Base-by-base conservation (phyloP, 2,888 invertebrate species). In the Ommatoiulus sabulosus region DNA sequence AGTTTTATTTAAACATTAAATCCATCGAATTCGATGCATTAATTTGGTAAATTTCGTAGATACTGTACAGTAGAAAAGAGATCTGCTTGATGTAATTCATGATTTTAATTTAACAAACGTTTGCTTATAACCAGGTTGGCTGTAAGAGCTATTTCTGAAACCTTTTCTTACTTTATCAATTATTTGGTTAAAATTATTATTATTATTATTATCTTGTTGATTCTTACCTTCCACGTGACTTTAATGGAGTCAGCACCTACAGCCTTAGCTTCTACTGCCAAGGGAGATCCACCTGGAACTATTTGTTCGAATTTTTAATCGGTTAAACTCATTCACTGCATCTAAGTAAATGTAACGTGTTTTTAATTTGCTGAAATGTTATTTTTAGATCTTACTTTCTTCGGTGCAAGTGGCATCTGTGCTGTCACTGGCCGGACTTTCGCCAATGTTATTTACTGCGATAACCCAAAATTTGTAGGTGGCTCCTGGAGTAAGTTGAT, bases 241-340 rank as follows among this genome's bases (percentile, higher is more conserved):
- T 92, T 91, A 5, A 93, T 91, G 5, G 92, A 91, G 89, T 92
- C 92, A 8, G 92, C 92, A 20, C 92, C 92, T 4, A 92, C 91
- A 5, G 93, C 92, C 86, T 91, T 91, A 12, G 92, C 92, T 89
- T 91, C 90, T 4, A 93, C 92, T 85, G 92, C 91, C 3, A 90
- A 89, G 3, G 93, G 93, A 3, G 93, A 92, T 4, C 92, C 93
- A 17, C 92, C 91, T 3, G 93, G 93, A n/a, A 92, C 92, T 92
- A 44, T 44, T 15, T 52, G 15, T 15, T 52, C 12, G 7, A 84
- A 15, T 15, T 1, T 80, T 80, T 15, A 20, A 10, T 80, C 20
- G 35, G 35, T 35, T 35, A 35, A 3, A 10, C 35, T 80, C 10
- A 35, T 80, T 15, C 80, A 80, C 7, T 80, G 5, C 80, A 10